phyloP scores from a whole-genome alignment of 2,888 invertebrate genomes.

The Strigamia transsilvanica region DNA sequence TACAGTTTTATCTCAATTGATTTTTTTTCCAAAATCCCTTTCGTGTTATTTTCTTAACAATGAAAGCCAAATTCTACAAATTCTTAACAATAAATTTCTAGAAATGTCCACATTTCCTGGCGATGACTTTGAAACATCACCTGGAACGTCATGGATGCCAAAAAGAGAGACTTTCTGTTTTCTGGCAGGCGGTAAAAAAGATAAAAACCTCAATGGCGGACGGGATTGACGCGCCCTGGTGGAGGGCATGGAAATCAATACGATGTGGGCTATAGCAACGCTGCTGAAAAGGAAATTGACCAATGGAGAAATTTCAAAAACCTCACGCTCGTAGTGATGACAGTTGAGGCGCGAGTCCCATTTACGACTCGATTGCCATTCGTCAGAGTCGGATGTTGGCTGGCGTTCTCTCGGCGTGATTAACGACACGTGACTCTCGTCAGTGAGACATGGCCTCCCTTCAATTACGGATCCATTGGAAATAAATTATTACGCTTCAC shows the following conservation, averaged over 20 bases:
- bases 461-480: conserved; percentile 48
- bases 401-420: conserved; percentile 37
- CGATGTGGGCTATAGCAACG: conserved; percentile 15
- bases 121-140: neutral
- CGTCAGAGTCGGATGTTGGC: conserved; percentile 39
- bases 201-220: conserved; percentile 36
- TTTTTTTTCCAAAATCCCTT: too few species aligned
- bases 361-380: conserved; percentile 50
- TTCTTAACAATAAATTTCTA: too few species aligned
- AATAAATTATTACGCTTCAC: conserved; percentile 49
- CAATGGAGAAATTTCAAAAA: conserved; percentile 40
- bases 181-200: conserved; percentile 35
- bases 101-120: too few species aligned
- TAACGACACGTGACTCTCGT: conserved; percentile 49
- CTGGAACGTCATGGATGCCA: conserved; percentile 13
- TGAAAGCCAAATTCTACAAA: too few species aligned
- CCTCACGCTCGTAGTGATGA: conserved; percentile 25
- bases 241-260: conserved; percentile 39
- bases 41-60: too few species aligned
- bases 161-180: conserved; percentile 16
- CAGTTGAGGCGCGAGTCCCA: conserved; percentile 31
- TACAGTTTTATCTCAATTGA: too few species aligned
- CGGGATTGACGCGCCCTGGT: conserved; percentile 33
- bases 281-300: conserved; percentile 23
- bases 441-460: conserved; percentile 50